Evolutionary conservation across 2,888 invertebrate species (phyloP).

Genomic region (Chloromyia formosa): DNA sequence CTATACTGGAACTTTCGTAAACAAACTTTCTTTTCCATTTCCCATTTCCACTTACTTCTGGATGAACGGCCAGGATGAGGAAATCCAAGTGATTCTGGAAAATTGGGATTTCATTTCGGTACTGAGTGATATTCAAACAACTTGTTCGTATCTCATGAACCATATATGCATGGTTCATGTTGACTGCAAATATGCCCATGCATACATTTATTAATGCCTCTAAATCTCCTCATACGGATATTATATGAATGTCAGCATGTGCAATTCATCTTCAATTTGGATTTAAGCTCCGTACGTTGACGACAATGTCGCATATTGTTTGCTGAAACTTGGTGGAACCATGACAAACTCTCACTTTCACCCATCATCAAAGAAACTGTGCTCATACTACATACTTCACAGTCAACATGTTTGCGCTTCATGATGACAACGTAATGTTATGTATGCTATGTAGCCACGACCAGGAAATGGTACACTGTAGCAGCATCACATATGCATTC

Average conservation of each 20-base stretch:
- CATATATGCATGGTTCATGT: too few species aligned
- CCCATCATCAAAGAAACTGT: not conserved
- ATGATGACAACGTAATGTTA: not conserved
- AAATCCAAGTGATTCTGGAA: too few species aligned
- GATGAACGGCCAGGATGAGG: too few species aligned
- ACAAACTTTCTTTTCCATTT: too few species aligned
- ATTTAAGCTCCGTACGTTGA: not conserved
- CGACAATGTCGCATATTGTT: slow-evolving; percentile 8
- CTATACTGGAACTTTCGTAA: too few species aligned
- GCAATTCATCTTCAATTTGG: slow-evolving; percentile 33
- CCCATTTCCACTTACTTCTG: too few species aligned
- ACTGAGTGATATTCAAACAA: too few species aligned
- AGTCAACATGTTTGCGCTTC: slow-evolving; percentile 16
- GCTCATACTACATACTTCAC: not conserved
- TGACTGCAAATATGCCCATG: too few species aligned
- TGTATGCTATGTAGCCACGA: not conserved
- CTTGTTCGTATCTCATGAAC: too few species aligned
- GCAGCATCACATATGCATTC: not conserved
- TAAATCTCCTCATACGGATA: not conserved
- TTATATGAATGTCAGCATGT: not conserved
- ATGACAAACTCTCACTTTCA: slow-evolving; percentile 38
- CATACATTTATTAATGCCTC: too few species aligned
- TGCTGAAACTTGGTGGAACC: slow-evolving; percentile 29
- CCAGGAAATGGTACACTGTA: not conserved
- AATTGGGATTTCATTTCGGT: too few species aligned